Base-by-base conservation (phyloP, 2,797 vertebrate genomes). In the Clarias fuscus region DNA sequence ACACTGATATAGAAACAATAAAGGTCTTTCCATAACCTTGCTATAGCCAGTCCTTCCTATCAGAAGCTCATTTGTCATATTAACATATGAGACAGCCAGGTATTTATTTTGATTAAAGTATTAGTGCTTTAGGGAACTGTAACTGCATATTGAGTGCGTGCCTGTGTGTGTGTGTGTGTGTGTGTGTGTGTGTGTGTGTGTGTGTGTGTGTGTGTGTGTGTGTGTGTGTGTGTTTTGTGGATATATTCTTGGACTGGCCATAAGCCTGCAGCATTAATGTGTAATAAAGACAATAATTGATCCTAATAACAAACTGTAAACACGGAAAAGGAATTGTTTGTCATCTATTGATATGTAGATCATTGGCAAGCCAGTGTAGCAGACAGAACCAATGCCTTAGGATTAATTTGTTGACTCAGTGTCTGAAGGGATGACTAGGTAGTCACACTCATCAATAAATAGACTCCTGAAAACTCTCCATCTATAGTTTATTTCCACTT, bases 21-120 rank as follows among this genome's bases (percentile, higher is more conserved):
- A 62, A 7, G 13, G 33, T 79, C 20, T 40, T 79, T 61, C 18
- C 76, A 37, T 30, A 40, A 58, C 18, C 20, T 79, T 79, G 76
- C 61, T 30, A 61, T 79, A 61, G 76, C 61, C 76, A 61, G 58
- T 37, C 30, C 58, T 61, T 79, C 30, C 30, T 79, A 79, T 61
- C 37, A 61, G 58, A 14, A 79, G 14, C 37, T 15, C 0, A n/a
- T 80, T 80, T 43, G 43, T 80, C 78, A 80, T 64, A 78, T 78
- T 61, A 80, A 64, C 77, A n/a, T 64, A 80, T 40, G 20, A 22
- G 43, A 43, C 7, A n/a, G 59, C 56, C 53, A 59, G 3, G 17
- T 72, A 53, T 73, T 73, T 76, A 27, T 59, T 58, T 56, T 61
- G 20, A 33, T 61, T 78, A 61, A 56, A 61, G 56, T n/a, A 30